Evolutionary conservation across 23 tunicate species (phyloP).

Genomic region (Phallusia fumigata): DNA sequence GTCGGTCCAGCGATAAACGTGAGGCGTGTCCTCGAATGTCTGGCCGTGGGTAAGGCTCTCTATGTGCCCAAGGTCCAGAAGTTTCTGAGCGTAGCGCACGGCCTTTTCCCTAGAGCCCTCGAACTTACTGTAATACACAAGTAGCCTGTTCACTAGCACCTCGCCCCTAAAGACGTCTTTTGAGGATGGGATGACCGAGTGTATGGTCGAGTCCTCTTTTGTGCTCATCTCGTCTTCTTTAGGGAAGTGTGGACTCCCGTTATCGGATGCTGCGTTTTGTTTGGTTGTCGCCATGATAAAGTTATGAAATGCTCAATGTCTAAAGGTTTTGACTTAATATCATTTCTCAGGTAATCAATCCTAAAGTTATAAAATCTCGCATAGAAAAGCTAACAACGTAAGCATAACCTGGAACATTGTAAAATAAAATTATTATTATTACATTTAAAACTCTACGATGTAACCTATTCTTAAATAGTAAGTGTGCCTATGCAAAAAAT

Average conservation of each 20-base stretch:
- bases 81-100: constrained; percentile 75
- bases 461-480: too few species aligned
- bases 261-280: not conserved
- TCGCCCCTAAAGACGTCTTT: constrained; percentile 76
- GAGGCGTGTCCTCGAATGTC: constrained; percentile 64
- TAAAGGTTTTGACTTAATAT: too few species aligned
- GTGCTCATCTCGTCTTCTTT: not conserved
- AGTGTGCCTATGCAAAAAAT: too few species aligned
- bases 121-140: constrained; percentile 75
- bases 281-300: not conserved
- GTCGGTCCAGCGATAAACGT: constrained; percentile 81
- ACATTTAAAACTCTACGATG: too few species aligned
- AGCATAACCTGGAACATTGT: too few species aligned
- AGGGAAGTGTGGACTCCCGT: constrained; percentile 32
- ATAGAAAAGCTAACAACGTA: too few species aligned
- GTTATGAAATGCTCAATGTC: too few species aligned
- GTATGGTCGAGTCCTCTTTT: not conserved
- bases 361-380: too few species aligned
- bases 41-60: constrained; percentile 55
- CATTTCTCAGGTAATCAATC: too few species aligned
- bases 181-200: constrained; percentile 13
- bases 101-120: constrained; percentile 82
- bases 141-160: constrained; percentile 68
- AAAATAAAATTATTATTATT: too few species aligned
- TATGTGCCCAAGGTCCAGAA: constrained; percentile 82